Base-by-base conservation (phyloP, 2,797 vertebrate genomes). In the Poecilia wingei region DNA sequence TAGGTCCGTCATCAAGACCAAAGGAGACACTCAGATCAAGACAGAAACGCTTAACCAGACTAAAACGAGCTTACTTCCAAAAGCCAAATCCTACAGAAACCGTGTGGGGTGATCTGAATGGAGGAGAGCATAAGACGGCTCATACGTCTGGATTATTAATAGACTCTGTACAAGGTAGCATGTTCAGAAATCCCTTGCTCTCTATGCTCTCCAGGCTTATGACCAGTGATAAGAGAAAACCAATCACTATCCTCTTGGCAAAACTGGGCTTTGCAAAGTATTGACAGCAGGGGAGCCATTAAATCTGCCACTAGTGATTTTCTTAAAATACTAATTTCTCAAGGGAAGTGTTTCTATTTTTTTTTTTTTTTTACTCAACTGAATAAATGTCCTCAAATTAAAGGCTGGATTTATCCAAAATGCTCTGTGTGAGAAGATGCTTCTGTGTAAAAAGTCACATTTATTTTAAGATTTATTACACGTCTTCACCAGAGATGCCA, bases 261-360 rank as follows among this genome's bases (percentile, higher is more conserved):
- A 71, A 71, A 45, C 25, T 46, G 6, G 43, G 68, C 2, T 71
- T 28, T 46, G 22, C 25, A 28, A 71, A 71, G 31, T 46, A 46
- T 8, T 71, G 68, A 71, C 68, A 71, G 43, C 68, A 46, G 68
- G 41, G 28, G n/a, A 31, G n/a, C 43, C n/a, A 46, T 46, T 71
- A 14, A 16, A 45, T 46, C 28, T 20, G 3, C 41, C 41, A 45
- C 41, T 70, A 46, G 68, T 46, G 43, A 46, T 46, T 71, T 71
- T 70, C 20, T 70, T 43, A 70, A 45, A 70, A 39, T 43, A 70
- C n/a, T n/a, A n/a, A 68, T 68, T 68, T 68, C 22, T 68, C 20
- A 41, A 25, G 39, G 43, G 64, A 68, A 13, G 2, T 6, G 33
- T 36, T 61, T 59, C 12, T 59, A 1, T 22, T 68, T 64, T 64